phyloP scores from a whole-genome alignment of 2,888 invertebrate species.

The Idaea aversata region DNA sequence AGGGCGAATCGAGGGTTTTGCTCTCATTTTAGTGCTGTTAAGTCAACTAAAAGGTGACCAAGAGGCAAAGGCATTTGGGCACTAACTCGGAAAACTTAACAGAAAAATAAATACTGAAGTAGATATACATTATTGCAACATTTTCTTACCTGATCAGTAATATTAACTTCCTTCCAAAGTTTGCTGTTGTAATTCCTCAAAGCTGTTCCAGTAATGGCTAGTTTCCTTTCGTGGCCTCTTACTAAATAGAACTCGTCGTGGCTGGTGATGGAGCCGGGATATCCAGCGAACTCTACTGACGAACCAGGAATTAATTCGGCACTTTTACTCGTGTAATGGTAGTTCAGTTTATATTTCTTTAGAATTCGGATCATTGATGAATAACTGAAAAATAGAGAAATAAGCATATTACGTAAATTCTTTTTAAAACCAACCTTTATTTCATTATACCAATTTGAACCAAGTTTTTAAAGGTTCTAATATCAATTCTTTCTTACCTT shows the following conservation, averaged over 20 bases:
- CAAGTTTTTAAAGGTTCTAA: not conserved
- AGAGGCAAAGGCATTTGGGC: too few relatives aligned
- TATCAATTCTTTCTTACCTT: conserved; percentile 54
- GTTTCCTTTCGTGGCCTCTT: conserved; percentile 76
- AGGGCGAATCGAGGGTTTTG: too few relatives aligned
- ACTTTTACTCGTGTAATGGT: conserved; percentile 80
- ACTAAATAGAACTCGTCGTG: conserved; percentile 91
- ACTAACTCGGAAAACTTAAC: too few relatives aligned
- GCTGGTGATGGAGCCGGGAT: conserved; percentile 90
- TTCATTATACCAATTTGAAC: not conserved
- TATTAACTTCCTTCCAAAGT: conserved; percentile 85
- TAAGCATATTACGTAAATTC: not conserved
- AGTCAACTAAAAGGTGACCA: too few relatives aligned
- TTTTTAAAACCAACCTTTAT: not conserved
- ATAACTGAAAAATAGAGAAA: conserved; percentile 73
- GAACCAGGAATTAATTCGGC: conserved; percentile 81
- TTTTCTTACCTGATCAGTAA: conserved; percentile 78
- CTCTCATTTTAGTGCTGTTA: too few relatives aligned
- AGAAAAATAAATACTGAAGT: too few relatives aligned
- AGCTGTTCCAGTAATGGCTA: conserved; percentile 88
- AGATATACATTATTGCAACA: not conserved
- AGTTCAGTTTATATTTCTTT: conserved; percentile 91
- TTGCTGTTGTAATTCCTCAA: conserved; percentile 87
- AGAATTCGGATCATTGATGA: conserved; percentile 90
- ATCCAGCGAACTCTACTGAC: conserved; percentile 89